Percentiles rank a stretch among this genome's conserved stretches.
Evolutionary conservation across 1,140 invertebrate genomes (phyloP).

Genomic region (Eufriesea mexicana): DNA sequence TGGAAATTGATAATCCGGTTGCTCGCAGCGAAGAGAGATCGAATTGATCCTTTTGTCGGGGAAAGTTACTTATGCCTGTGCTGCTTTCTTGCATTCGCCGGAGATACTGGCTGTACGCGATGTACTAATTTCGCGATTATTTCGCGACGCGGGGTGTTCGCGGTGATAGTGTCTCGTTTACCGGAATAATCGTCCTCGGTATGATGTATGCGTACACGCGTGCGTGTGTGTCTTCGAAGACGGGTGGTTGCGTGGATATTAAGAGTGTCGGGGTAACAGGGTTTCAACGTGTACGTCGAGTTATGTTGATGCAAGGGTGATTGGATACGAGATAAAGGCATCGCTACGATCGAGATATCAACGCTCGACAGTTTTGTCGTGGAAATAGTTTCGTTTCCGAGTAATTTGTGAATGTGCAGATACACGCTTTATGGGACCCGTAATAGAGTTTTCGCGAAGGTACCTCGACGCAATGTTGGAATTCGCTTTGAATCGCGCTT

Average conservation of each 20-base stretch:
- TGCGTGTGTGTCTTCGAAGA: neutral
- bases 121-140: neutral
- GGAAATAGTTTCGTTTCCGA: neutral
- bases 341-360: neutral
- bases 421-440: no score
- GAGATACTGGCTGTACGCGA: neutral
- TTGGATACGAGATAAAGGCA: neutral
- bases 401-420: neutral
- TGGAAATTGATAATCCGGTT: constrained; percentile 6
- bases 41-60: neutral
- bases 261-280: no score
- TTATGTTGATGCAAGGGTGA: no score
- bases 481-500: neutral
- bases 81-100: neutral
- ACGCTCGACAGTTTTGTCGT: neutral
- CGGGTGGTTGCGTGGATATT: no score
- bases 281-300: no score
- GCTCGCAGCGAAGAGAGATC: neutral
- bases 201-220: neutral
- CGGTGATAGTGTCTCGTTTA: neutral
- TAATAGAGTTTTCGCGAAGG: neutral
- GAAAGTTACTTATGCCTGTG: neutral
- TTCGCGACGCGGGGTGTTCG: neutral
- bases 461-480: no score
- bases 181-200: neutral